Percentiles rank a stretch among this genome's conserved stretches.
Conservation (phyloP, 2,888 invertebrate species). For the Hetaerina titia region DNA sequence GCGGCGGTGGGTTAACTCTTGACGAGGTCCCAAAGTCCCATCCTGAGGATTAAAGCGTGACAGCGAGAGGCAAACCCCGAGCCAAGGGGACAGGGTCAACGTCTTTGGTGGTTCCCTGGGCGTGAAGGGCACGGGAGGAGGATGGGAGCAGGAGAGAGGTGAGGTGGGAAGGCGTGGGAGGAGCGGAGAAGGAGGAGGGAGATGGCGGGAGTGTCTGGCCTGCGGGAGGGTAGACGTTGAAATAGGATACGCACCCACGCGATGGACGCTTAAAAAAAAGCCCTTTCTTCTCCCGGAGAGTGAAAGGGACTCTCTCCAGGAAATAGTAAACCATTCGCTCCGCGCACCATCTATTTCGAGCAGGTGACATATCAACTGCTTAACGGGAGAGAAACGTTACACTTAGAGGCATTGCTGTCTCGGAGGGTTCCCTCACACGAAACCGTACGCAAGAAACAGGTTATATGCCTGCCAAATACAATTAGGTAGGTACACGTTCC, state of each 20-base stretch:
- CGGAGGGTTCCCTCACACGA: too few relatives aligned
- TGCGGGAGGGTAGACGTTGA: neutral
- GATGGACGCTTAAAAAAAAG: neutral
- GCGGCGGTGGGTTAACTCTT: neutral
- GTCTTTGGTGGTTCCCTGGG: neutral
- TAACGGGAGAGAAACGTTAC: neutral
- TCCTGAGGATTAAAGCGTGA: neutral
- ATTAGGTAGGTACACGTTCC: too few relatives aligned
- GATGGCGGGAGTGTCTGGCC: neutral
- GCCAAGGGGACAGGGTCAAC: neutral
- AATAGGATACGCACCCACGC: neutral
- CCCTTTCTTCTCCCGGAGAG: neutral
- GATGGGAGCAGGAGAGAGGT: too few relatives aligned
- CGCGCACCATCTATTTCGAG: neutral
- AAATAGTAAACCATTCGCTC: neutral
- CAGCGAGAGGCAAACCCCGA: neutral
- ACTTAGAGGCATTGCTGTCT: neutral
- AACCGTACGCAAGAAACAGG: too few relatives aligned
- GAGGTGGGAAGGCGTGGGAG: neutral
- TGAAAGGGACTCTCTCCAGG: constrained; percentile 8
- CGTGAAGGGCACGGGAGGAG: neutral
- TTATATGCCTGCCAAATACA: too few relatives aligned
- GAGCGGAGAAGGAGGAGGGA: neutral
- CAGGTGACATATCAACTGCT: neutral
- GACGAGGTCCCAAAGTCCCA: neutral